These are phyloP conservation scores for Pontoporia blainvillei DNA, from an alignment of 2,113 vertebrate genomes.

Conservation along the genomic window DNA sequence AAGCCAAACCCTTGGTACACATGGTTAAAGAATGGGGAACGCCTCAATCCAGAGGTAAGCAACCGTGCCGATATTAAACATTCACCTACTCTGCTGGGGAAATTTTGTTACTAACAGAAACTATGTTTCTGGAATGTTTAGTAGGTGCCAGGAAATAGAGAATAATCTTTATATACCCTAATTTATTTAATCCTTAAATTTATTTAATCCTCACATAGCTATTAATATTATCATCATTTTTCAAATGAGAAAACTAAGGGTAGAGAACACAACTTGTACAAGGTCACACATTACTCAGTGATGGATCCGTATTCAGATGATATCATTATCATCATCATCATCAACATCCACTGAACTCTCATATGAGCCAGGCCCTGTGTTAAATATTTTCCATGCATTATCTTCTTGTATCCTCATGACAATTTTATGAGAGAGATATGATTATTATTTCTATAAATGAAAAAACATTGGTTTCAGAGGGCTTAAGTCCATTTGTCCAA, in stretches of 20 bases:
- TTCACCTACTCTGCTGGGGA: not conserved
- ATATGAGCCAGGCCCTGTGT: not conserved
- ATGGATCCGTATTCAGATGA: not conserved
- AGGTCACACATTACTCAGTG: not conserved
- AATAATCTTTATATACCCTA: not conserved
- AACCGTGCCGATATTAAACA: not conserved
- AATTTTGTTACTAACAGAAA: not conserved
- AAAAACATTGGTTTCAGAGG: not conserved
- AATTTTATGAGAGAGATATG: not conserved
- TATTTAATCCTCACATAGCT: not conserved
- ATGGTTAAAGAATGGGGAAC: conserved; percentile 91
- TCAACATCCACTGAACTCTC: not conserved
- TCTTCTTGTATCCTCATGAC: not conserved
- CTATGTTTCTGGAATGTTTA: not conserved
- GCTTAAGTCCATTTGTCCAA: not conserved
- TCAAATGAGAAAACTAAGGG: not conserved
- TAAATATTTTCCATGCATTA: not conserved
- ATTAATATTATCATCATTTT: not conserved
- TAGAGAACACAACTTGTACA: not conserved
- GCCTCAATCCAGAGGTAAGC: conserved; percentile 82
- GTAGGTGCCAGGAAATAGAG: not conserved
- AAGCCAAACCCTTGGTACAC: conserved; percentile 86
- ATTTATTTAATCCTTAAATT: not conserved
- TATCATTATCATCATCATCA: not conserved
- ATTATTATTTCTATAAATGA: not conserved